A percentile compares a stretch with the other conserved stretches of the same genome.
These are phyloP conservation scores for Buphagus erythrorhynchus DNA, from an alignment of 2,797 vertebrate species.

Conservation along the genomic window DNA sequence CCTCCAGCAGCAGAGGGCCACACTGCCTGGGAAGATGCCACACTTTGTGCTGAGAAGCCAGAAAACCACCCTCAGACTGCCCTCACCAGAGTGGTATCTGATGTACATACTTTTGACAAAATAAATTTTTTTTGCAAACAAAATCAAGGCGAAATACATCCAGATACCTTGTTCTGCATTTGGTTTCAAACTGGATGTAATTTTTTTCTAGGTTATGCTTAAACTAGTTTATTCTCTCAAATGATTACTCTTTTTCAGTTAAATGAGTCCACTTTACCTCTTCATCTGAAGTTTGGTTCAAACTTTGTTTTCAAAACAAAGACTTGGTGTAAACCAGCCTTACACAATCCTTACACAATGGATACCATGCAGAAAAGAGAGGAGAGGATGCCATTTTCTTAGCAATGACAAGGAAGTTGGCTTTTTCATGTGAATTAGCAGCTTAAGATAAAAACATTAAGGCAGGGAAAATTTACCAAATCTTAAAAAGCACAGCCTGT, in stretches of 20 bases:
- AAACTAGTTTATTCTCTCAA: not conserved
- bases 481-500: not conserved
- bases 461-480: not conserved
- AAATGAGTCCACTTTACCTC: not conserved
- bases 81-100: not conserved
- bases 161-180: not conserved
- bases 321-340: not conserved
- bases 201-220: not conserved
- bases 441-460: not conserved
- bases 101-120: not conserved
- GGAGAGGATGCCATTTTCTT: not conserved
- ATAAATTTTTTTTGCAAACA: not conserved
- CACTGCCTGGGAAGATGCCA: accelerated
- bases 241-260: not conserved
- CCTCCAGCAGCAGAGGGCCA: not conserved
- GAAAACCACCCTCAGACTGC: not conserved
- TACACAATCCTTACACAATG: accelerated
- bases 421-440: not conserved
- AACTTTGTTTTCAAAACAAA: not conserved
- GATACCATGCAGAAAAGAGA: not conserved
- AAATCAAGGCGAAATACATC: not conserved
- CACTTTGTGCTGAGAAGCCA: not conserved
- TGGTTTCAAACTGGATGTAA: not conserved
- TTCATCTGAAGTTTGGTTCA: not conserved
- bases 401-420: not conserved